A percentile compares a stretch with the other conserved stretches of the same genome.
Conservation (phyloP, 2,113 vertebrate genomes). For the Pantherophis guttatus region DNA sequence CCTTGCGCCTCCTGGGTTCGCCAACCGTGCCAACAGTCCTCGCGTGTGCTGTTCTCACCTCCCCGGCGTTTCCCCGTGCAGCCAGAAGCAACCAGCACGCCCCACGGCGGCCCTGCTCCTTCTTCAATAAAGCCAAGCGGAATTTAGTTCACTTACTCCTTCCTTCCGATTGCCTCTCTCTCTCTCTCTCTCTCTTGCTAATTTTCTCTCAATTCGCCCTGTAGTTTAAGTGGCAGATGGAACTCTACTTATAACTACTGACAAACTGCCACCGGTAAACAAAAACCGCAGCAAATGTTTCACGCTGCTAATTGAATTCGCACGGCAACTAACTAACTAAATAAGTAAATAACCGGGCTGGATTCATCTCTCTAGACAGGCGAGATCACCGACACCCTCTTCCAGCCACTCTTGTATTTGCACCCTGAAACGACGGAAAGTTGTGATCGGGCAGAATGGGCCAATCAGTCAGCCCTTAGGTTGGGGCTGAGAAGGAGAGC, state of each 20-base stretch:
- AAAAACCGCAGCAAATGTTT: slow-evolving; percentile 73
- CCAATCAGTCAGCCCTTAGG: rapidly evolving
- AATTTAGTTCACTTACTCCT: slow-evolving; percentile 64
- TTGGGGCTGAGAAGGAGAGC: background rate
- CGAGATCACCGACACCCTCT: slow-evolving; percentile 41
- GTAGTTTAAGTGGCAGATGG: slow-evolving; percentile 73
- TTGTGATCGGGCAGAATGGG: background rate
- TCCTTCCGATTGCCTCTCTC: slow-evolving; percentile 11
- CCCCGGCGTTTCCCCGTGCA: slow-evolving; percentile 60
- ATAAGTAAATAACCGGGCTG: slow-evolving; percentile 52
- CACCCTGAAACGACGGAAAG: slow-evolving; percentile 26
- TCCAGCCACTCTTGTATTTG: slow-evolving; percentile 40
- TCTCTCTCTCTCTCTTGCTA: slow-evolving; percentile 36
- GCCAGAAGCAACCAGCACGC: background rate
- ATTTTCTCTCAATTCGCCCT: slow-evolving; percentile 65
- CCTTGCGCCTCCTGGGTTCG: slow-evolving; percentile 71
- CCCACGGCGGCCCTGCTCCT: background rate
- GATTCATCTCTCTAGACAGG: slow-evolving; percentile 36
- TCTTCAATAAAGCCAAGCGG: slow-evolving; percentile 54
- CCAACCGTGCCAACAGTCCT: slow-evolving; percentile 70
- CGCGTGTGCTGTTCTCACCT: slow-evolving; percentile 64
- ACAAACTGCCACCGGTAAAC: slow-evolving; percentile 75
- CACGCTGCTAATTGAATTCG: slow-evolving; percentile 69
- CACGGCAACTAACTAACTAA: slow-evolving; percentile 47
- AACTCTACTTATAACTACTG: slow-evolving; percentile 77